Conservation (phyloP, 2,888 invertebrate genomes). For the Helicoverpa assulta region DNA sequence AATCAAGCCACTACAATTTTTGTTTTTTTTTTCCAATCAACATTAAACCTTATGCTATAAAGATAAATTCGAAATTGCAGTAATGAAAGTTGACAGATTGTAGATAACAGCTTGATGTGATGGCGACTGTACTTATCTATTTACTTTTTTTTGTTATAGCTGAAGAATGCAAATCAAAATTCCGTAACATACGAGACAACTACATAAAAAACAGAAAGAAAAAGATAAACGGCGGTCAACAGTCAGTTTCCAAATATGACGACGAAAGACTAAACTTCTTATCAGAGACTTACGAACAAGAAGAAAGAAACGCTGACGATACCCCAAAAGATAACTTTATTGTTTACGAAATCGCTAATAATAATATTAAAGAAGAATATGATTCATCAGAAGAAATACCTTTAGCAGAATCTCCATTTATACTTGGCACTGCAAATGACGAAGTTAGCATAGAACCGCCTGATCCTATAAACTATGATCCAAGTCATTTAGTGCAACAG, state of each 20-base stretch:
- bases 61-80: no score
- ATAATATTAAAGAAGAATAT: conserved; percentile 36
- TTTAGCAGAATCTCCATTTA: conserved; percentile 20
- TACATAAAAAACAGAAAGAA: conserved; percentile 49
- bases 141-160: conserved; percentile 36
- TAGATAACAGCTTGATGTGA: no score
- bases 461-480: conserved; percentile 14
- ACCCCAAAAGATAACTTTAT: background rate
- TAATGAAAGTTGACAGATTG: no score
- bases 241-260: conserved; percentile 39
- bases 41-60: no score
- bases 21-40: no score
- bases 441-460: conserved; percentile 7
- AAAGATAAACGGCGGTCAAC: conserved; percentile 28
- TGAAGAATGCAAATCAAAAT: conserved; percentile 53
- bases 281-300: conserved; percentile 37
- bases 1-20: no score
- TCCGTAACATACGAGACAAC: conserved; percentile 51
- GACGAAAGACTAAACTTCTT: conserved; percentile 43
- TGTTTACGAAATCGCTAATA: conserved; percentile 2
- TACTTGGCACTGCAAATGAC: background rate
- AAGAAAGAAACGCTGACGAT: conserved; percentile 11
- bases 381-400: conserved; percentile 42
- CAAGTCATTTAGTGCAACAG: conserved; percentile 6
- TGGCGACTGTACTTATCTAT: no score